Conservation (phyloP, 1,140 invertebrate species). For the Diplogasteroides magnus region DNA sequence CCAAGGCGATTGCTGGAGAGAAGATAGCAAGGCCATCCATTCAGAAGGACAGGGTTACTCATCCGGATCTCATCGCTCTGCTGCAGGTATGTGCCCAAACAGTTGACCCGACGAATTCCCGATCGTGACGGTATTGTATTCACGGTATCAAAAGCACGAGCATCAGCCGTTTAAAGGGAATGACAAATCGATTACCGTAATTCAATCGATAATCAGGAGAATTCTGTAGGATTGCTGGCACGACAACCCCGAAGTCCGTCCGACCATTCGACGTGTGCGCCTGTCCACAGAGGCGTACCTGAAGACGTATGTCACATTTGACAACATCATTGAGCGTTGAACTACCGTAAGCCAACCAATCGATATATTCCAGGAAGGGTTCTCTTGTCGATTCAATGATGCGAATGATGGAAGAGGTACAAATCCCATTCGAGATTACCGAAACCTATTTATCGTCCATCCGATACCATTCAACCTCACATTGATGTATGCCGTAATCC, state of each 20-base stretch:
- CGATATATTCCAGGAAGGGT: conserved; percentile 44
- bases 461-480: too few species aligned
- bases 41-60: conserved; percentile 39
- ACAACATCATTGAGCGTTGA: too few species aligned
- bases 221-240: conserved; percentile 45
- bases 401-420: conserved; percentile 44
- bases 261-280: conserved; percentile 47
- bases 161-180: too few species aligned
- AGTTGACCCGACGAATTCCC: background rate
- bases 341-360: background rate
- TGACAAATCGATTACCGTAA: background rate
- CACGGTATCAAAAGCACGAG: background rate
- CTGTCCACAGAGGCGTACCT: conserved; percentile 49
- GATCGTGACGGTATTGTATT: background rate
- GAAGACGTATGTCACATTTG: conserved; percentile 39
- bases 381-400: conserved; percentile 55
- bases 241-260: conserved; percentile 47
- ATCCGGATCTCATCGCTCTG: conserved; percentile 46
- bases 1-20: conserved; percentile 43
- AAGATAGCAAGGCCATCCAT: conserved; percentile 44
- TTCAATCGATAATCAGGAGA: background rate
- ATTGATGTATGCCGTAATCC: too few species aligned
- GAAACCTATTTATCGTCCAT: too few species aligned
- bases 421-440: background rate
- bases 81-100: conserved; percentile 28